phyloP scores from a whole-genome alignment of 2,888 invertebrate species.

The Synergus gifuensis region DNA sequence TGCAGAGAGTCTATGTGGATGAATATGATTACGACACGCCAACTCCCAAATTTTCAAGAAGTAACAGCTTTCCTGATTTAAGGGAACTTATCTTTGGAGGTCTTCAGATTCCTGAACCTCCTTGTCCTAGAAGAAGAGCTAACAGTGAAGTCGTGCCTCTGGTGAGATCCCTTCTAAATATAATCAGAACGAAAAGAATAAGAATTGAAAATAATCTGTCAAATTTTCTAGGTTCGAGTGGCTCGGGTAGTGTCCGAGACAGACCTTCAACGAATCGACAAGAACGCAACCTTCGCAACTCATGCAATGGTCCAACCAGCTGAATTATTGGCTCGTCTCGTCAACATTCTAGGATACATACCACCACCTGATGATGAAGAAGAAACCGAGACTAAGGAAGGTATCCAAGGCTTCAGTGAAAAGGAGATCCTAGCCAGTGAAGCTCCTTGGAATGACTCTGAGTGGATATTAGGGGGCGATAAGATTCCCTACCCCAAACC shows the following conservation, averaged over 20 bases:
- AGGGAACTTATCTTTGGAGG: slow-evolving; percentile 78
- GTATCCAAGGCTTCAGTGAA: slow-evolving; percentile 86
- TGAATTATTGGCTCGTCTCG: slow-evolving; percentile 87
- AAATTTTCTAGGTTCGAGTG: slow-evolving; percentile 68
- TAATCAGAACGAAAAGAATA: neutral
- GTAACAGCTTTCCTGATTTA: slow-evolving; percentile 87
- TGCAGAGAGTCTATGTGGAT: slow-evolving; percentile 87
- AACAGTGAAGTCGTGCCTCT: slow-evolving; percentile 74
- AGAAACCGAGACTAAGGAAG: slow-evolving; percentile 64
- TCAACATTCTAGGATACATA: slow-evolving; percentile 85
- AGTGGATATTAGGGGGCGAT: slow-evolving; percentile 80
- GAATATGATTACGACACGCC: slow-evolving; percentile 70
- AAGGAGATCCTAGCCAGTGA: slow-evolving; percentile 87
- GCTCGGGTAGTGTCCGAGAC: slow-evolving; percentile 87
- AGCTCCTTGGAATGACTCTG: slow-evolving; percentile 66
- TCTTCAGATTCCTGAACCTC: slow-evolving; percentile 59
- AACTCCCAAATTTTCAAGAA: slow-evolving; percentile 77
- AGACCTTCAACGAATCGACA: slow-evolving; percentile 88
- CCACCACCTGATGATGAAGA: slow-evolving; percentile 71
- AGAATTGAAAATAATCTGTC: neutral
- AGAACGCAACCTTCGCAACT: slow-evolving; percentile 86
- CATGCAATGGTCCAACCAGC: slow-evolving; percentile 87
- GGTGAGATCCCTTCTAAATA: slow-evolving; percentile 58
- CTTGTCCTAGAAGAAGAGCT: slow-evolving; percentile 73
- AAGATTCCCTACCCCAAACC: slow-evolving; percentile 74